phyloP scores from a whole-genome alignment of 2,888 invertebrate species.

The Amblyjoppa proteus region DNA sequence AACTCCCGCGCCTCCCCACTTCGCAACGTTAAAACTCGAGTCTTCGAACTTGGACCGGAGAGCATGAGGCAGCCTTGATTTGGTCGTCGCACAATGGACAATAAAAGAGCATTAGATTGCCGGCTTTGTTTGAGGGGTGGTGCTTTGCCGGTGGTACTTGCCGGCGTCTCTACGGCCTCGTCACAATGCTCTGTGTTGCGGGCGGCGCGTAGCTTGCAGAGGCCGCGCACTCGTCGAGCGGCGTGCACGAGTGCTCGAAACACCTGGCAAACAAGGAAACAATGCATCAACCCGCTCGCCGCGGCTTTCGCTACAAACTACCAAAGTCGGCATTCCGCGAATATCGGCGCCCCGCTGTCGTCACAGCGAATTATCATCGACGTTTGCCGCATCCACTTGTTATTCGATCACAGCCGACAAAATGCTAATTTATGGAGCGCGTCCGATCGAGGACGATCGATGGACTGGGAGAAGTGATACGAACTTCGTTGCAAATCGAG shows the following conservation, averaged over 20 bases:
- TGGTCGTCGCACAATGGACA: conserved; percentile 83
- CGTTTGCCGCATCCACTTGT: not conserved
- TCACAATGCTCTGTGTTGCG: conserved; percentile 77
- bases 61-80: conserved; percentile 73
- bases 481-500: not conserved
- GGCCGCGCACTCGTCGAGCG: conserved; percentile 72
- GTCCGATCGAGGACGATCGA: not conserved
- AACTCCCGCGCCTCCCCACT: not conserved
- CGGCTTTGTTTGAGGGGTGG: conserved; percentile 81
- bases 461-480: not conserved
- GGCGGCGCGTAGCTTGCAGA: conserved; percentile 72
- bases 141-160: conserved; percentile 71
- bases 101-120: conserved; percentile 85
- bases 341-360: conserved; percentile 78
- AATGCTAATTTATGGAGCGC: not conserved
- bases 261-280: conserved; percentile 85
- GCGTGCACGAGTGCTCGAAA: conserved; percentile 79
- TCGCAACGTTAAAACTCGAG: conserved; percentile 3
- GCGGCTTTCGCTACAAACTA: conserved; percentile 43
- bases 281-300: conserved; percentile 76
- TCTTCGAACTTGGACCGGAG: conserved; percentile 32
- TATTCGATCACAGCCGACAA: not conserved
- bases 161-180: conserved; percentile 77
- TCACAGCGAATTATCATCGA: conserved; percentile 82
- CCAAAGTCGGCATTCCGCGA: conserved; percentile 82